phyloP scores from a whole-genome alignment of 1,140 invertebrate genomes.

The Dolichoris vasculosae region DNA sequence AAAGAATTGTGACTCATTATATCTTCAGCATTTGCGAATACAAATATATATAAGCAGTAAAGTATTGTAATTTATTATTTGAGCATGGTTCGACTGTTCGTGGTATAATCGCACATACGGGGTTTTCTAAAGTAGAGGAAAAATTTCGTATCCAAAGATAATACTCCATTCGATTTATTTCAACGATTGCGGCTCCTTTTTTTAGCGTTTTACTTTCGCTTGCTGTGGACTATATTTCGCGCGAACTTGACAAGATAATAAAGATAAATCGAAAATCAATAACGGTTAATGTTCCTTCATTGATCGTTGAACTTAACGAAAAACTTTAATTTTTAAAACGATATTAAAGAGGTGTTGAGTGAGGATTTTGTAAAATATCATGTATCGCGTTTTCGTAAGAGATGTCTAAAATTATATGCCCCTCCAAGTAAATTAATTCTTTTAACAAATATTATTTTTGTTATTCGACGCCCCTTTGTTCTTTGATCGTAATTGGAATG shows the following conservation, averaged over 20 bases:
- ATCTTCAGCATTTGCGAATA: background rate
- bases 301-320: conserved; percentile 45
- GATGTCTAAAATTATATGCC: too few species aligned
- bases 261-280: conserved; percentile 51
- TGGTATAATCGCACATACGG: background rate
- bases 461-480: background rate
- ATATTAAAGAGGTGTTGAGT: background rate
- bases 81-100: background rate
- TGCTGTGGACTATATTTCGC: background rate
- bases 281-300: conserved; percentile 37
- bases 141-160: background rate
- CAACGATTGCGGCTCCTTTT: background rate
- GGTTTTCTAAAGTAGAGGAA: background rate
- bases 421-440: background rate
- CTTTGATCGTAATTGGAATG: too few species aligned
- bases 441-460: background rate
- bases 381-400: background rate
- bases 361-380: background rate
- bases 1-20: background rate
- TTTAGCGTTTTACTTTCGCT: background rate
- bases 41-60: background rate
- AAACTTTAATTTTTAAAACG: background rate
- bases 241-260: conserved; percentile 32
- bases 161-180: conserved; percentile 30
- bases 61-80: background rate